These are phyloP conservation scores for Agrotis puta DNA, from an alignment of 2,888 invertebrate species.

Conservation along the genomic window DNA sequence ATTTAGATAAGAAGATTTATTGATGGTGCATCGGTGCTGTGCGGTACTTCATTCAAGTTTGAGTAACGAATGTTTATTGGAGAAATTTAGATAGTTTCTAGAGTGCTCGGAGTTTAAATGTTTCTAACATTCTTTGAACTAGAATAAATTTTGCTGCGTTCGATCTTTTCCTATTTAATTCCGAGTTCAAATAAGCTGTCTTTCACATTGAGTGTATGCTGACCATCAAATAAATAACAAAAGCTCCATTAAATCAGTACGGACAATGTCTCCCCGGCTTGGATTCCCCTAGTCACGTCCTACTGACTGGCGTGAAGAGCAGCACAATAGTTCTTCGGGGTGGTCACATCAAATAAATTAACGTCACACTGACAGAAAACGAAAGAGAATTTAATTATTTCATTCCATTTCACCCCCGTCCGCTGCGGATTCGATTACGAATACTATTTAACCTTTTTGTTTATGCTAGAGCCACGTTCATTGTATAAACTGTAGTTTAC, in stretches of 20 bases:
- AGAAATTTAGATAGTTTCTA: slow-evolving; percentile 47
- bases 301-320: slow-evolving; percentile 84
- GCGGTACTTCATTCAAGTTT: slow-evolving; percentile 55
- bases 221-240: slow-evolving; percentile 73
- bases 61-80: slow-evolving; percentile 60
- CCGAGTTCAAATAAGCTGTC: slow-evolving; percentile 19
- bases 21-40: slow-evolving; percentile 48
- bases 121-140: slow-evolving; percentile 21
- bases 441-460: slow-evolving; percentile 56
- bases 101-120: slow-evolving; percentile 31
- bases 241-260: slow-evolving; percentile 78
- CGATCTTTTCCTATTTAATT: background rate
- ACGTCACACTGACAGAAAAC: slow-evolving; percentile 77
- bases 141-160: background rate
- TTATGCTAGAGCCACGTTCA: slow-evolving; percentile 51
- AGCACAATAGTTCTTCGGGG: slow-evolving; percentile 82
- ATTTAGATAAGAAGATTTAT: slow-evolving; percentile 80
- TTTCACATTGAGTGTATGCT: slow-evolving; percentile 1
- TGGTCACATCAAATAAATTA: slow-evolving; percentile 83
- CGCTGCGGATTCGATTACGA: slow-evolving; percentile 52
- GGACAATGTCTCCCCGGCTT: slow-evolving; percentile 77
- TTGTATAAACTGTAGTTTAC: slow-evolving; percentile 30
- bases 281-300: slow-evolving; percentile 80
- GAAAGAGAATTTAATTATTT: slow-evolving; percentile 82
- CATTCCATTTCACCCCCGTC: slow-evolving; percentile 71